Percentiles rank a stretch among this genome's conserved stretches.
Conservation (phyloP, 2,797 vertebrate genomes). For the Rhynchonycteris naso region DNA sequence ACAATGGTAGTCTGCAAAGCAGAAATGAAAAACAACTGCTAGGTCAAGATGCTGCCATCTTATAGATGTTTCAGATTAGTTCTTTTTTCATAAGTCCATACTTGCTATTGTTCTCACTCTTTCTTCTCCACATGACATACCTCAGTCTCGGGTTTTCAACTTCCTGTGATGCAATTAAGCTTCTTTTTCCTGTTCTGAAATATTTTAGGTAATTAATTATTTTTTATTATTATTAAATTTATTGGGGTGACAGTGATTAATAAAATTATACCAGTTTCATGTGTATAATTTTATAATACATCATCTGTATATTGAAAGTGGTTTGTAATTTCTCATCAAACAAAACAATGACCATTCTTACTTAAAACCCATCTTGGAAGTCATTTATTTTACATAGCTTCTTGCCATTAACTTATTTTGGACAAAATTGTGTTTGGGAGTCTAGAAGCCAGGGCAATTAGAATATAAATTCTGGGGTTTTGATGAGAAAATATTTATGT, state of each 20-base stretch:
- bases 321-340: constrained; percentile 24
- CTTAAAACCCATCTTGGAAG: constrained; percentile 20
- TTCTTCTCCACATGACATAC: neutral
- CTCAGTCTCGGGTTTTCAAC: neutral
- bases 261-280: no score
- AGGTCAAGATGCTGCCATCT: constrained; percentile 48
- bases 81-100: constrained; percentile 12
- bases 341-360: neutral
- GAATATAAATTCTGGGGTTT: neutral
- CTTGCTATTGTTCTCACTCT: constrained; percentile 31
- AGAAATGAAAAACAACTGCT: constrained; percentile 63
- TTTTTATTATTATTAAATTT: no score
- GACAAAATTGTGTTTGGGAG: constrained; percentile 2
- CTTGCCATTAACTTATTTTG: neutral
- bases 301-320: neutral
- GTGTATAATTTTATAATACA: no score
- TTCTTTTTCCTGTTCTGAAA: neutral
- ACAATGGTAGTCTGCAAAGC: constrained; percentile 64
- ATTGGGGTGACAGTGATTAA: no score
- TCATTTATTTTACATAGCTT: neutral
- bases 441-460: constrained; percentile 19
- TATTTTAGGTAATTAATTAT: no score
- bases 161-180: neutral
- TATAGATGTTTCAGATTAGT: constrained; percentile 50
- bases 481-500: neutral